Base-by-base conservation (phyloP, 2,888 invertebrate genomes). In the Dinocampus coccinellae region DNA sequence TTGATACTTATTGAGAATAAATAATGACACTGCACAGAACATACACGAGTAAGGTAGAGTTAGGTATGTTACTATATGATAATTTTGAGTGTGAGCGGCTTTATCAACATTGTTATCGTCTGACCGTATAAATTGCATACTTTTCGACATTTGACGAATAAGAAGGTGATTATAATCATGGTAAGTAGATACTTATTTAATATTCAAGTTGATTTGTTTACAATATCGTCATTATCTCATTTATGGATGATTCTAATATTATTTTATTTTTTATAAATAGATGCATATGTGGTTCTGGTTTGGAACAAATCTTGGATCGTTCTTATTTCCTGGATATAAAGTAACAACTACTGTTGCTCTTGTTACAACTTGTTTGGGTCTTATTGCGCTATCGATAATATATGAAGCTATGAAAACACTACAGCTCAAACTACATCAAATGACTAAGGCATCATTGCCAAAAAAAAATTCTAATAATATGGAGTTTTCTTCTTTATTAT, bases 231-330 rank as follows among this genome's bases (percentile, higher is more conserved):
- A 52, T 52, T 10, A 13, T n/a, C 24, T 16, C 42, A 42, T 24
- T 16, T 26, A n/a, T 13, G 11, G 16, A 10, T 16, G 33, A 29
- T 10, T 13, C 29, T 13, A n/a, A 4, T 10, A 7, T 29, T 10
- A 42, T 33, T 47, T 39, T 29, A 2, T 53, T 33, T n/a, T 29
- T 7, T 16, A 10, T 34, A 29, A 20, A 53, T 26, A 53, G 63
- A 92, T 92, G 92, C 91, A 91, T 80, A 91, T 91, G 90, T 90
- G 88, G 85, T 92, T 92, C 88, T 93, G 92, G 92, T 92, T 92
- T 86, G 91, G 91, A 67, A 90, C 89, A 76, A 87, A 92, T 83
- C 87, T 93, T 69, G 90, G 91, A 16, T 89, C 91, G 76, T 92
- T 92, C 85, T 85, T 93, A 80, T 91, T 93, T 85, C 85, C 91